These are phyloP conservation scores for Paramisgurnus dabryanus DNA, from an alignment of 2,113 vertebrate species.

Conservation along the genomic window DNA sequence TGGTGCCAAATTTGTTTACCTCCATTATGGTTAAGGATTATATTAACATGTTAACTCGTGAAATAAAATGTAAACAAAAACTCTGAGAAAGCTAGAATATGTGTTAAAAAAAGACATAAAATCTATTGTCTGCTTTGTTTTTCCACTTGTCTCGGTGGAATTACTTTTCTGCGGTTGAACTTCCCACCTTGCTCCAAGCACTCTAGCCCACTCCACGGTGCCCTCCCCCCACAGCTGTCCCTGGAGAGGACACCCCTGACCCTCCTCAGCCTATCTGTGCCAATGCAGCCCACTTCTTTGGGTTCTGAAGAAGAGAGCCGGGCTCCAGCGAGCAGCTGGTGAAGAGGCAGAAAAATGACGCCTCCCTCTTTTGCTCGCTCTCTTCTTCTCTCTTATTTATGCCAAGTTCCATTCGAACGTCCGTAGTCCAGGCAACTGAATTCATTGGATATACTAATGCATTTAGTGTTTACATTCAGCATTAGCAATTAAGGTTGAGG, in stretches of 20 bases:
- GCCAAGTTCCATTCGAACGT: slow-evolving; percentile 50
- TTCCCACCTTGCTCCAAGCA: slow-evolving; percentile 53
- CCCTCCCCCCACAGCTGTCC: slow-evolving; percentile 54
- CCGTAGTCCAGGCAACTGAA: slow-evolving; percentile 40
- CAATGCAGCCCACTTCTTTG: slow-evolving; percentile 46
- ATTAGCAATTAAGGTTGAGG: too few species aligned
- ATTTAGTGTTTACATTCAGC: slow-evolving; percentile 21
- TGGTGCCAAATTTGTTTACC: slow-evolving; percentile 13
- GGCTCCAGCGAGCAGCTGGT: slow-evolving; percentile 54
- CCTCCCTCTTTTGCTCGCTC: slow-evolving; percentile 44
- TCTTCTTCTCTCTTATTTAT: slow-evolving; percentile 50
- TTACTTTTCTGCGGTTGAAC: slow-evolving; percentile 48
- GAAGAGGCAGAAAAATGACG: slow-evolving; percentile 55
- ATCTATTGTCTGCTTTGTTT: slow-evolving; percentile 35
- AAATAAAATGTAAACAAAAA: not conserved
- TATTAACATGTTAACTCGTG: not conserved
- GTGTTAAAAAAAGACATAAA: slow-evolving; percentile 29
- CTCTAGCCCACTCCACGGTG: slow-evolving; percentile 53
- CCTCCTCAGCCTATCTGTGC: slow-evolving; percentile 49
- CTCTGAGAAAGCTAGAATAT: slow-evolving; percentile 1
- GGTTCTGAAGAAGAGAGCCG: slow-evolving; percentile 45
- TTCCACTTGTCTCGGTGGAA: slow-evolving; percentile 39
- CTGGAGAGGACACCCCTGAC: slow-evolving; percentile 55
- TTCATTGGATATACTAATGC: slow-evolving; percentile 38
- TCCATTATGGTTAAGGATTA: not conserved